Base-by-base conservation (phyloP, 2,113 vertebrate species). In the Boulengeromyrus knoepffleri region DNA sequence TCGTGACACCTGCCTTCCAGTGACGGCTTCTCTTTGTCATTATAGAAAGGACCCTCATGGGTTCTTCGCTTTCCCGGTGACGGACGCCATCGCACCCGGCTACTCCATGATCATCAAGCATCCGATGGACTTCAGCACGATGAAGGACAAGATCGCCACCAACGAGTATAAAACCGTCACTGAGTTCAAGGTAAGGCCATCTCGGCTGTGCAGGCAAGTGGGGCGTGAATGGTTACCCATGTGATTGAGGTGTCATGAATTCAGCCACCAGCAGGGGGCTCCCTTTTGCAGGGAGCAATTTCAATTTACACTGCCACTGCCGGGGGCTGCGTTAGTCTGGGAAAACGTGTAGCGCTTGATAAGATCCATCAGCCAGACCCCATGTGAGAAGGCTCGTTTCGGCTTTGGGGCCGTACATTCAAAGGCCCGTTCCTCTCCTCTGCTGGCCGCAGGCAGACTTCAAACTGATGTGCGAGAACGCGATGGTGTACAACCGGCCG, bases 51-150 rank as follows among this genome's bases (percentile, higher is more conserved):
- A 99, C 93, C 97, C 97, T 90, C 98, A 99, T 89, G 98, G 98
- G 10, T 99, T 99, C 94, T 99, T 99, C 93, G 96, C 99, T 89
- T 98, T 97, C 94, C 99, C 99, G 49, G 99, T 99, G 88, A 99
- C 99, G 0, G 98, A 99, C 92, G 97, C 97, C 3, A 99, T 99
- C 12, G 99, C 99, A 89, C 98, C 99, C 7, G 98, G 98, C 31
- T 99, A 99, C 94, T 99, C 98, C 31, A 96, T 97, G 95, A 99
- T 99, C 93, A 99, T 99, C 94, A 99, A 99, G 84, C 98, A 99
- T 92, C 99, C 99, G 0, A 99, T 99, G 99, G 99, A 99, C 93
- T 99, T 99, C 93, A 98, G 98, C 93, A 99, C 97, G 0, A 99
- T 99, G 97, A 99, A 97, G 91, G 98, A 99, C 93, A 99, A 99